Evolutionary conservation across 1,140 invertebrate species (phyloP), one percentile per base, ranked within the genome.

Genomic region (Drosophila varians): DNA sequence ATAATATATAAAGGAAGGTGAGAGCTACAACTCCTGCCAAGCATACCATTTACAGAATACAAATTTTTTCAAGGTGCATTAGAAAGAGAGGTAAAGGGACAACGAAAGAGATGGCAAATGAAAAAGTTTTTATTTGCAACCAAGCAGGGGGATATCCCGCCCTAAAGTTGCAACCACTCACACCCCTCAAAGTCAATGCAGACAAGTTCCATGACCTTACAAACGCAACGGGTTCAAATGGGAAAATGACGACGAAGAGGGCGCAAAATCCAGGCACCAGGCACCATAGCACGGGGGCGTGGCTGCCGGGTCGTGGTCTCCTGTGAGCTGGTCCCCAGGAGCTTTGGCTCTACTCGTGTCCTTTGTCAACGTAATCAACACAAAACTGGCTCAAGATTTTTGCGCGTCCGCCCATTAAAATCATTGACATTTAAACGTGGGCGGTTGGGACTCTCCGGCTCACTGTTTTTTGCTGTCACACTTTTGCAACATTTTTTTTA

Each of bases 161-260:
- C 7, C 46, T 5, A 11, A 25, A 8, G 4, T 11, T 42, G 38
- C n/a, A 3, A 21, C 38, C 34, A 9, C 23, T 14, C 43, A 9
- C 47, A 12, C 48, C 42, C 18, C 53, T 45, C 69, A 82, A 71
- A 77, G 77, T 80, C 77, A 87, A 82, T 71, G 86, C 87, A 89
- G 87, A 89, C 86, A 89, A 89, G 86, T 89, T 89, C 86, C 77
- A 89, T 89, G 86, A 89, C 86, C 86, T 89, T 89, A 89, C 86
- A 89, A 87, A 86, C 73, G 70, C 71, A 87, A 60, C 56, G 61
- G 70, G 73, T 62, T 64, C 69, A 84, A 43, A 84, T 57, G 66
- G 51, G 38, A 43, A 54, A 54, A 19, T 8, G 38, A 54, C 55
- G 12, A 43, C 64, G 56, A 43, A 40, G 47, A 42, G 36, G 64